phyloP scores from a whole-genome alignment of 2,888 invertebrate genomes.

The Pyralis farinalis region DNA sequence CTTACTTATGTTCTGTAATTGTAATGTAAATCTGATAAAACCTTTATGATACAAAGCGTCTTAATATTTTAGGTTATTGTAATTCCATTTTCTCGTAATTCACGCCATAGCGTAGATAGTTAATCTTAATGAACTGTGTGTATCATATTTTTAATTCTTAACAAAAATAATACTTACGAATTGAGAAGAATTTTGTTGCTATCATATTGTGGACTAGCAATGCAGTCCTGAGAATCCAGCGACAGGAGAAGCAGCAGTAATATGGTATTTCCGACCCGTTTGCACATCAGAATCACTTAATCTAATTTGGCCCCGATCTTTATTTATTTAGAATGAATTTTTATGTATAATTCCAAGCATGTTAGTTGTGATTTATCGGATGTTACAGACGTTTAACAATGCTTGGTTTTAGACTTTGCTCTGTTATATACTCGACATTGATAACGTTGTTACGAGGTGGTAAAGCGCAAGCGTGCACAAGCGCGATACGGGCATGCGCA shows the following conservation, averaged over 20 bases:
- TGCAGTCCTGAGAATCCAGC: slow-evolving; percentile 67
- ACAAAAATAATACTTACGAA: slow-evolving; percentile 50
- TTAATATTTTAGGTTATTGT: background rate
- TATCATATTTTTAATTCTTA: background rate
- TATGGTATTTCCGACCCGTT: slow-evolving; percentile 50
- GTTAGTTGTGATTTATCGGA: slow-evolving; percentile 4
- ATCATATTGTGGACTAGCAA: slow-evolving; percentile 65
- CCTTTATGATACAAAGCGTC: too few relatives aligned
- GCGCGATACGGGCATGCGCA: slow-evolving; percentile 55
- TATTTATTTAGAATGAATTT: slow-evolving; percentile 11
- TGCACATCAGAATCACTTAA: slow-evolving; percentile 70
- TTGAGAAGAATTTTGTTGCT: slow-evolving; percentile 61
- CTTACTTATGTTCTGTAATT: too few relatives aligned
- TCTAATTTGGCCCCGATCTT: slow-evolving; percentile 20
- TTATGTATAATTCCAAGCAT: slow-evolving; percentile 20
- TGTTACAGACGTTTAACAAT: slow-evolving; percentile 13
- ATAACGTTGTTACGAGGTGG: slow-evolving; percentile 27
- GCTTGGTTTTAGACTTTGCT: slow-evolving; percentile 15
- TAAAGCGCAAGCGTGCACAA: slow-evolving; percentile 47
- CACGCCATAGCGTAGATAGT: background rate
- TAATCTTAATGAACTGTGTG: background rate
- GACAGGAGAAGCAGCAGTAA: slow-evolving; percentile 58
- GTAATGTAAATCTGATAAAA: too few relatives aligned
- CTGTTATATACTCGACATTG: slow-evolving; percentile 35
- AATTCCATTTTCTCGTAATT: background rate